Evolutionary conservation across 2,888 invertebrate species (phyloP), one percentile per base, ranked within the genome.

Genomic region (Noctua pronuba): DNA sequence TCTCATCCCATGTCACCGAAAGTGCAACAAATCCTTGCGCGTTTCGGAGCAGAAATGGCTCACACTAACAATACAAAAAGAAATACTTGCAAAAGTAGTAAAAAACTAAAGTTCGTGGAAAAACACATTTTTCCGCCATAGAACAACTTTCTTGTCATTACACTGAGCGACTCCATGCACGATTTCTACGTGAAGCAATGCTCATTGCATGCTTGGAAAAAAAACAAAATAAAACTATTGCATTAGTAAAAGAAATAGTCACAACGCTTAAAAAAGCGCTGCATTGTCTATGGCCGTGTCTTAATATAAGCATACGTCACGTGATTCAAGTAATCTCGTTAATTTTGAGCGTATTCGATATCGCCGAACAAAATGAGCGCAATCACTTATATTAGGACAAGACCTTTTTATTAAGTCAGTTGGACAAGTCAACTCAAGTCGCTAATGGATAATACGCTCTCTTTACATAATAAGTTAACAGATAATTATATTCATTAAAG

Each of bases 41-140:
- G n/a, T 68, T 77, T 13, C 58, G 16, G 65, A 83, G 21, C 69
- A 73, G n/a, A n/a, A 77, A 16, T 65, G 6, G 28, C 18, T 82
- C 60, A 64, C 38, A 60, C 41, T 55, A 24, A 6, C 35, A 69
- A 46, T 31, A 44, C 49, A 64, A 31, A 58, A 62, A 52, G 44
- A 72, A 72, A 68, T 58, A 72, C 64, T 72, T 49, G 58, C 24
- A 38, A 10, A 44, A 41, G 35, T 68, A 69, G 41, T 77, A 67
- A 58, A 58, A 68, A 60, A 77, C 13, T 18, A 41, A 70, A 71
- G 5, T 62, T 64, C 11, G 38, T 35, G 46, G 16, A 66, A 46
- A 65, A 28, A 41, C 16, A 13, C 28, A 28, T n/a, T 84, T 72
- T 49, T n/a, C 72, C 55, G 35, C 72, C 82, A 75, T 44, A 55